Base-by-base conservation (phyloP, 2,113 vertebrate species). In the Corythoichthys intestinalis region DNA sequence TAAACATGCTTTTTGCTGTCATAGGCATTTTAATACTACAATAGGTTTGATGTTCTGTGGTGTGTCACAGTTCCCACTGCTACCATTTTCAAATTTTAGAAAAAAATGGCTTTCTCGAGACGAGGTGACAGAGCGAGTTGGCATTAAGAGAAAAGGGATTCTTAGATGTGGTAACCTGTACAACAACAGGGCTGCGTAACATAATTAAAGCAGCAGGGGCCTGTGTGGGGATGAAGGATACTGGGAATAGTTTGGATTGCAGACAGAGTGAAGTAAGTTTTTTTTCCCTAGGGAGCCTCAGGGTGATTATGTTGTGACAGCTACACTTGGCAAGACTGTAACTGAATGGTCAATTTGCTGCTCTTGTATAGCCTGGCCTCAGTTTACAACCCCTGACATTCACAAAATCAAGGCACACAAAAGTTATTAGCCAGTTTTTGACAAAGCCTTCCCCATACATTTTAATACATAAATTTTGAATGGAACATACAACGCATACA, bases 291-390 rank as follows among this genome's bases (percentile, higher is more conserved):
- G 65, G 63, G 60, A 46, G n/a, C 28, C 50, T 69, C 15, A 4
- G 52, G 28, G 66, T 72, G 67, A 52, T 71, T 65, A 67, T 80
- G 75, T 81, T 83, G 50, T 81, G 74, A 77, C 83, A 86, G 85
- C 75, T 81, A 76, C 17, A 48, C 67, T n/a, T 66, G 46, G 67
- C 41, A 41, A 39, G 49, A 28, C 62, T 47, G 20, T 64, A 69
- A 77, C 28, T 63, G 49, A 76, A 69, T 54, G 65, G 73, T 81
- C 37, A 66, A 1, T 77, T 66, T 65, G 41, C 70, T 63, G 14
- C 15, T n/a, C 14, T 37, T 4, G 62, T 53, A 35, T 52, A 35
- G 44, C 14, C 48, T 50, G 34, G 58, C 68, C 2, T 73, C 47
- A 28, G 35, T 37, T 66, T 35, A 38, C 13, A 38, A 4, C 20